Evolutionary conservation across 2,797 vertebrate species (phyloP).

Genomic region (Thamnophis elegans): DNA sequence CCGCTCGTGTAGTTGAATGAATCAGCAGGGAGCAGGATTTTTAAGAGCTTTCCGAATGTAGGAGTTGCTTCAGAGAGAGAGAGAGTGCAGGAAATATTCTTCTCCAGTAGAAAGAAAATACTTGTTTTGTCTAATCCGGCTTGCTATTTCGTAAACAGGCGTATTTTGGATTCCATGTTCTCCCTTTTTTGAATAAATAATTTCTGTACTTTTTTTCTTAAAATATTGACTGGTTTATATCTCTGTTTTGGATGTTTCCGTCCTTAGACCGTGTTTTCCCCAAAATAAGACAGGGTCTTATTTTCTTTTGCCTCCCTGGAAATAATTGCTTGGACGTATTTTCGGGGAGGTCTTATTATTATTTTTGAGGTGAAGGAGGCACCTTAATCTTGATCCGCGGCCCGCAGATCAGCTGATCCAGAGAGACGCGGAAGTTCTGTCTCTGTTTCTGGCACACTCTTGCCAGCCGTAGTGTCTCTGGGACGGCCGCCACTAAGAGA

Average conservation of each 20-base stretch:
- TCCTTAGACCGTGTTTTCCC: too few relatives aligned
- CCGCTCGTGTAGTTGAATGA: constrained; percentile 60
- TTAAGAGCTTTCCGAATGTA: constrained; percentile 33
- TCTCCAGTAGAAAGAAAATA: not conserved
- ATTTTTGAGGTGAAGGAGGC: too few relatives aligned
- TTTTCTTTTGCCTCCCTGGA: too few relatives aligned
- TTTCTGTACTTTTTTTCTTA: constrained; percentile 35
- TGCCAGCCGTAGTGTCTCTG: too few relatives aligned
- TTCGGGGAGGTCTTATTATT: too few relatives aligned
- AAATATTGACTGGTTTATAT: constrained; percentile 33
- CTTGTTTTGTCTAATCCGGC: not conserved
- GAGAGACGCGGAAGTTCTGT: too few relatives aligned
- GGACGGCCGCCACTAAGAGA: too few relatives aligned
- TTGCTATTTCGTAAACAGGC: constrained; percentile 21
- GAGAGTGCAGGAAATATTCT: constrained; percentile 22
- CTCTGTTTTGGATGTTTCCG: not conserved
- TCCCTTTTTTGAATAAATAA: constrained; percentile 51
- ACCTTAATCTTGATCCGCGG: too few relatives aligned
- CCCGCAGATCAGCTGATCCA: too few relatives aligned
- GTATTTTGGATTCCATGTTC: not conserved
- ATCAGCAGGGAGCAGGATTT: constrained; percentile 58
- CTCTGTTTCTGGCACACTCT: too few relatives aligned
- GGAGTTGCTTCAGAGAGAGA: constrained; percentile 12
- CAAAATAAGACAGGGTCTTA: too few relatives aligned
- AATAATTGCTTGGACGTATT: too few relatives aligned